phyloP scores from a whole-genome alignment of 2,797 vertebrate genomes.

The Echiichthys vipera region DNA sequence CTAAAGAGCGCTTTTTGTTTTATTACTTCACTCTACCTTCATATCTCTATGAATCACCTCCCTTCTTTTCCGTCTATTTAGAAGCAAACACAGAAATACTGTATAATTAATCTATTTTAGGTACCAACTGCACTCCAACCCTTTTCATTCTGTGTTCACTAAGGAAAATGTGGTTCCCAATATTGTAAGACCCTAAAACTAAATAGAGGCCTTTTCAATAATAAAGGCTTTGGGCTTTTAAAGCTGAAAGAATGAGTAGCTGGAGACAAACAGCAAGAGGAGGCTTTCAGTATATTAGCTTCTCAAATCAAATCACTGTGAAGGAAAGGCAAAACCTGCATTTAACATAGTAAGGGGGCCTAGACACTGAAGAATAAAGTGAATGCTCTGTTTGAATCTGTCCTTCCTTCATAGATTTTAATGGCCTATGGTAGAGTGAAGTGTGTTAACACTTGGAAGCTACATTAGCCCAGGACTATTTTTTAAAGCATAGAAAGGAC shows the following conservation, averaged over 20 bases:
- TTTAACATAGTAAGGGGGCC: slow-evolving; percentile 65
- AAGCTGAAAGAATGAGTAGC: slow-evolving; percentile 66
- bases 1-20: slow-evolving; percentile 48
- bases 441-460: slow-evolving; percentile 68
- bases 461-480: slow-evolving; percentile 56
- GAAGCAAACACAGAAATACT: slow-evolving; percentile 40
- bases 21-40: slow-evolving; percentile 39
- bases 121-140: slow-evolving; percentile 46
- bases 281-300: slow-evolving; percentile 82
- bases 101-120: slow-evolving; percentile 62
- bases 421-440: slow-evolving; percentile 69
- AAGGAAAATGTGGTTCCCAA: slow-evolving; percentile 49
- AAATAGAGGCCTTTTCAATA: slow-evolving; percentile 67
- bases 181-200: slow-evolving; percentile 65
- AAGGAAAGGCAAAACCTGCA: slow-evolving; percentile 61
- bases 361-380: slow-evolving; percentile 66
- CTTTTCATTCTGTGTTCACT: slow-evolving; percentile 57
- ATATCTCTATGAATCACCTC: slow-evolving; percentile 37
- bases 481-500: slow-evolving; percentile 53
- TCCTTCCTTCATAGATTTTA: slow-evolving; percentile 63
- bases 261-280: slow-evolving; percentile 59
- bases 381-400: slow-evolving; percentile 63
- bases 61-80: slow-evolving; percentile 44
- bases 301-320: slow-evolving; percentile 80
- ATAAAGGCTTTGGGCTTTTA: slow-evolving; percentile 74